phyloP scores from a whole-genome alignment of 2,797 vertebrate species.

The Benthosema pterotum region DNA sequence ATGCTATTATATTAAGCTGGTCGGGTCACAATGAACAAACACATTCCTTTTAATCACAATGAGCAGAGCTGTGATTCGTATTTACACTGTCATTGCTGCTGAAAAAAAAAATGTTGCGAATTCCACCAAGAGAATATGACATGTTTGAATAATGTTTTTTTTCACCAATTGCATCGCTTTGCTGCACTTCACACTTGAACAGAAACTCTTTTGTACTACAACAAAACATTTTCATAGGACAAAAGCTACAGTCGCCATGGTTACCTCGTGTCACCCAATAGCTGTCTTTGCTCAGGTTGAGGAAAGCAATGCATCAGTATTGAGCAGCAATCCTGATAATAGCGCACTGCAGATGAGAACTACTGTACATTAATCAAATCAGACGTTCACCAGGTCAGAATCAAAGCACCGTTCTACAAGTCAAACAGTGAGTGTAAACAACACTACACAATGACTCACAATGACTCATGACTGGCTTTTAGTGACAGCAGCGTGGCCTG shows the following conservation, averaged over 20 bases:
- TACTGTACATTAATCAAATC: too few species aligned
- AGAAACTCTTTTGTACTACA: background rate
- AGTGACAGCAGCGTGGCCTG: background rate
- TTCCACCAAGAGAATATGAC: too few species aligned
- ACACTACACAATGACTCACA: background rate
- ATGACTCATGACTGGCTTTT: background rate
- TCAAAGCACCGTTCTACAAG: background rate
- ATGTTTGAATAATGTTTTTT: too few species aligned
- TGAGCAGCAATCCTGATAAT: conserved; percentile 6
- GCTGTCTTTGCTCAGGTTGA: too few species aligned
- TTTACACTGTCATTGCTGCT: too few species aligned
- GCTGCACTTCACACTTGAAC: background rate
- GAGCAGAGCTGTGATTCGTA: too few species aligned
- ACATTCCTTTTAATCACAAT: too few species aligned
- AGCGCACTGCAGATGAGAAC: background rate
- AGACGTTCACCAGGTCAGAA: background rate
- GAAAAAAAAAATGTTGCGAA: too few species aligned
- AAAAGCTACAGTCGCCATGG: background rate
- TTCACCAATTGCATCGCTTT: background rate
- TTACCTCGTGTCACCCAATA: too few species aligned
- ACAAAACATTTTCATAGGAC: background rate
- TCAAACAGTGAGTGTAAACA: background rate
- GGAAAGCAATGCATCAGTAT: background rate
- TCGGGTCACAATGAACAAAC: too few species aligned
- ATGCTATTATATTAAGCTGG: too few species aligned